Percentiles rank a stretch among this genome's conserved stretches.
These are phyloP conservation scores for Kryptopterus vitreolus DNA, from an alignment of 2,797 vertebrate genomes.

Conservation along the genomic window DNA sequence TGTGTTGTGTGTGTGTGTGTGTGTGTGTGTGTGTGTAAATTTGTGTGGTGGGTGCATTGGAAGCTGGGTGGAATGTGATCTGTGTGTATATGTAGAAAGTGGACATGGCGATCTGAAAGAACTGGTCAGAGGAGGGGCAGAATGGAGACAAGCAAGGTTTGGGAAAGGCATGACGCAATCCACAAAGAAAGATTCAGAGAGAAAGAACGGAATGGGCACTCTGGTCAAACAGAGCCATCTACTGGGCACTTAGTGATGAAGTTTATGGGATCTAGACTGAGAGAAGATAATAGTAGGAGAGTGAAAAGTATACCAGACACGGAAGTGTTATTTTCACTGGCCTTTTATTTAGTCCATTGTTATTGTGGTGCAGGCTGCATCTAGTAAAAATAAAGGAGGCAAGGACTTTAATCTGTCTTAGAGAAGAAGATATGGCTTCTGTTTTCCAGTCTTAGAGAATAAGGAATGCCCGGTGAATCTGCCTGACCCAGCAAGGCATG, in stretches of 20 bases:
- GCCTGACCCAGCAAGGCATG: background rate
- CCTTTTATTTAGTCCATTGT: background rate
- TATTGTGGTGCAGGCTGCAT: no score
- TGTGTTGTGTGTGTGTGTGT: background rate
- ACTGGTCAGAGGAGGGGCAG: conserved; percentile 54
- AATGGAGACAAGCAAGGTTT: conserved; percentile 43
- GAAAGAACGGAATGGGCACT: background rate
- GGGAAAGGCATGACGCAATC: conserved; percentile 47
- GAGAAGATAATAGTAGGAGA: background rate
- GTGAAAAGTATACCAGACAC: background rate
- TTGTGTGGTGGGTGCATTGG: conserved; percentile 36
- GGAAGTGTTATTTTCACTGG: background rate
- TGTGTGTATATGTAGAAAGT: conserved; percentile 32
- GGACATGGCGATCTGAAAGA: conserved; percentile 55
- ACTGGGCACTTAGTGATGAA: conserved; percentile 53
- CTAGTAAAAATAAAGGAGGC: no score
- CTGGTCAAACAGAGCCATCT: conserved; percentile 65
- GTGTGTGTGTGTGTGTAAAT: conserved; percentile 22
- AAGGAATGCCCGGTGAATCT: background rate
- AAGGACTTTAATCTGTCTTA: background rate
- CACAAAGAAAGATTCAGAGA: conserved; percentile 27
- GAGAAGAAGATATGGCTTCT: background rate
- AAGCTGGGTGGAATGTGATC: conserved; percentile 9
- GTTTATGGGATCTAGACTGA: background rate
- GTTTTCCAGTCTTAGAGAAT: background rate